Conservation (phyloP, 2,888 invertebrate genomes). For the Eutolmus rufibarbis region DNA sequence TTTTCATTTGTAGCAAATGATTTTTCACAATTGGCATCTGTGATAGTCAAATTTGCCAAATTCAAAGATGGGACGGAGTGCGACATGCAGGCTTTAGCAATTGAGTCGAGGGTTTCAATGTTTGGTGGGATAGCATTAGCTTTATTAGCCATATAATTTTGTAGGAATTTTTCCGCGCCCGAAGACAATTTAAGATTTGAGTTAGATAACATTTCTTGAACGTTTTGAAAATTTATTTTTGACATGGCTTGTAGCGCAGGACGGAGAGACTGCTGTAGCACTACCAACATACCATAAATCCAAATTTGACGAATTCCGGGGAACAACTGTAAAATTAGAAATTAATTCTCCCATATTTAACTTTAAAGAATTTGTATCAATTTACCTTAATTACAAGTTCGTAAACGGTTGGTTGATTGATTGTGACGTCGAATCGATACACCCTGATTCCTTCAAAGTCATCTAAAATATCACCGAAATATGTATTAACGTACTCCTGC, state of each 20-base stretch:
- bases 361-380: not conserved
- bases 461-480: slow-evolving; percentile 53
- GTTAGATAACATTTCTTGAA: slow-evolving; percentile 54
- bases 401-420: slow-evolving; percentile 51
- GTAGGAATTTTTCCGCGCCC: slow-evolving; percentile 53
- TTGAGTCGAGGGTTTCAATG: not conserved
- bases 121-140: not conserved
- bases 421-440: slow-evolving; percentile 58
- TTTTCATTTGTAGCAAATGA: not conserved
- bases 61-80: not conserved
- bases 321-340: slow-evolving; percentile 15
- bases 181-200: slow-evolving; percentile 51
- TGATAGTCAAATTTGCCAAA: not conserved
- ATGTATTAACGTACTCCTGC: slow-evolving; percentile 57
- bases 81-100: not conserved
- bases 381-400: slow-evolving; percentile 19
- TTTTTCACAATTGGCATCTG: not conserved
- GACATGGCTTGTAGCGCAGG: slow-evolving; percentile 48
- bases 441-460: slow-evolving; percentile 52
- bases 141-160: slow-evolving; percentile 24
- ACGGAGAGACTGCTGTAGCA: slow-evolving; percentile 17
- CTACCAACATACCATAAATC: slow-evolving; percentile 55
- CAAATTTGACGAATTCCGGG: slow-evolving; percentile 55
- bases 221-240: slow-evolving; percentile 55
- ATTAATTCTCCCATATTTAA: not conserved